Percentiles rank a stretch among this genome's conserved stretches.
Conservation (phyloP, 2,888 invertebrate genomes). For the Acanthoscelides obtectus region DNA sequence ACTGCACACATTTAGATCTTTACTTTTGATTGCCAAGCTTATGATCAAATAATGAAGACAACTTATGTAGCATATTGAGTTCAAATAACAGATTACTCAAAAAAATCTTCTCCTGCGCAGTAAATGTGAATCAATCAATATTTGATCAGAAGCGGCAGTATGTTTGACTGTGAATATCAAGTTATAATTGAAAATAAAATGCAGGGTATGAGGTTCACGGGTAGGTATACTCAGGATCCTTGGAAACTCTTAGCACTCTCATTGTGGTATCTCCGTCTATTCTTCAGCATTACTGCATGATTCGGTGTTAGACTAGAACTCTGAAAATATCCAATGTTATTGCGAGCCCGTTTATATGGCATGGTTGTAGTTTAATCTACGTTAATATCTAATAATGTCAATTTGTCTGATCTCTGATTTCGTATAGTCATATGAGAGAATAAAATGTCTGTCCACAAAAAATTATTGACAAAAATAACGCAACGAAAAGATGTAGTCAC, state of each 20-base stretch:
- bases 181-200: neutral
- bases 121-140: neutral
- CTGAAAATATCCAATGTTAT: neutral
- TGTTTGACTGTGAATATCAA: neutral
- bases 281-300: constrained; percentile 20
- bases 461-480: no score
- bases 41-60: neutral
- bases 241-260: neutral
- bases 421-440: no score
- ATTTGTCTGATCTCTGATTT: no score
- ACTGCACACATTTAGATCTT: constrained; percentile 20
- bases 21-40: neutral
- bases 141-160: neutral
- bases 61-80: no score
- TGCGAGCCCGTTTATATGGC: no score
- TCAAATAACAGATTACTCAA: no score
- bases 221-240: neutral
- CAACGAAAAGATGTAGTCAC: no score
- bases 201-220: neutral
- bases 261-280: constrained; percentile 11
- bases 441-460: no score
- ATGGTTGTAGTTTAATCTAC: no score
- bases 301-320: constrained; percentile 31
- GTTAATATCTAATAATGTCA: no score
- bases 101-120: neutral